phyloP scores from a whole-genome alignment of 2,888 invertebrate genomes.

The Tanytarsus gracilentus region DNA sequence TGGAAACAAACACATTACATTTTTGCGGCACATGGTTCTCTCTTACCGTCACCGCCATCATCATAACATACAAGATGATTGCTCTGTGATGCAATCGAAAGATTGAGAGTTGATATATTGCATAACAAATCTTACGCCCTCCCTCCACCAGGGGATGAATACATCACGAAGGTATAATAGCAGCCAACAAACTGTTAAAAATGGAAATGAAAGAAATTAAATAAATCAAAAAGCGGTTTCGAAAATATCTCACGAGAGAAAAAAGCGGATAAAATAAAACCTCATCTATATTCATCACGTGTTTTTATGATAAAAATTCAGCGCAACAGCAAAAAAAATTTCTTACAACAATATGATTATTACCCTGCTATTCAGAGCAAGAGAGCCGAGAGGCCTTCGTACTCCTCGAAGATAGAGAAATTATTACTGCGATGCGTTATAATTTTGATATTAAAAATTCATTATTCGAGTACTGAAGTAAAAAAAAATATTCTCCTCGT shows the following conservation, averaged over 20 bases:
- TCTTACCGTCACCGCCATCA: too few species aligned
- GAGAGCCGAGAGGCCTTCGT: background rate
- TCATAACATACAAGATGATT: too few species aligned
- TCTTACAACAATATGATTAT: constrained; percentile 22
- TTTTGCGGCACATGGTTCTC: too few species aligned
- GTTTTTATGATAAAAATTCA: constrained; percentile 27
- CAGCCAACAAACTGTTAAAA: too few species aligned
- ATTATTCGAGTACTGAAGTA: constrained; percentile 7
- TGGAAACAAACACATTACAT: too few species aligned
- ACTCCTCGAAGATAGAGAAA: constrained; percentile 11
- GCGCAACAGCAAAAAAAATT: constrained; percentile 10
- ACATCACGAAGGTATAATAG: too few species aligned
- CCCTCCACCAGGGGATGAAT: too few species aligned
- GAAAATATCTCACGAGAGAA: constrained; percentile 2
- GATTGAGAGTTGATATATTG: too few species aligned
- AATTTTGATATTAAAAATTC: constrained; percentile 29
- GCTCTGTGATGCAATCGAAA: too few species aligned
- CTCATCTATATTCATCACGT: constrained; percentile 28
- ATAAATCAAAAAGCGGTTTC: constrained; percentile 22
- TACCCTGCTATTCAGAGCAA: constrained; percentile 7
- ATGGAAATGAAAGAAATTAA: constrained; percentile 21
- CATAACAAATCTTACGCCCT: too few species aligned
- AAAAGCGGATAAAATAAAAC: background rate
- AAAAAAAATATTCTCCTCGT: background rate
- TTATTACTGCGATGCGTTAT: constrained; percentile 27